Evolutionary conservation across 2,113 vertebrate species (phyloP).

Genomic region (Sander lucioperca): DNA sequence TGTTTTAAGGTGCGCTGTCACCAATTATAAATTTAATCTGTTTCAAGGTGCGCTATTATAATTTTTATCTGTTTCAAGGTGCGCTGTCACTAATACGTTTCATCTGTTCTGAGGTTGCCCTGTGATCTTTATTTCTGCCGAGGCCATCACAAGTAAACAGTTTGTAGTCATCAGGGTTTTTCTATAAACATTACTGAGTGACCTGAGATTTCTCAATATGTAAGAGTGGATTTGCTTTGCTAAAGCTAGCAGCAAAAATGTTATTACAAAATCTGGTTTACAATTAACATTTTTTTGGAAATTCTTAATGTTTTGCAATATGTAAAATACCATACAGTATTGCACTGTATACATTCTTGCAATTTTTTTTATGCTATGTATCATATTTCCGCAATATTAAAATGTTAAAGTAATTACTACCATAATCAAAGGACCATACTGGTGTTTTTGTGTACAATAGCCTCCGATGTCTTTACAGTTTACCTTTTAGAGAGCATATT

Average conservation of each 20-base stretch:
- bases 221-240: neutral
- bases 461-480: neutral
- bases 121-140: too few species aligned
- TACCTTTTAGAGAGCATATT: neutral
- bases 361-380: neutral
- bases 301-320: neutral
- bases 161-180: neutral
- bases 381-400: neutral
- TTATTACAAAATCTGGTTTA: neutral
- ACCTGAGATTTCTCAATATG: conserved; percentile 4
- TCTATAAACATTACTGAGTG: neutral
- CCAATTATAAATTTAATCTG: too few species aligned
- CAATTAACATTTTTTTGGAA: neutral
- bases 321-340: neutral
- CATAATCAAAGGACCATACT: neutral
- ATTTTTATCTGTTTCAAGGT: too few species aligned
- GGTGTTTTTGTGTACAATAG: neutral
- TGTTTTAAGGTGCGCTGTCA: neutral
- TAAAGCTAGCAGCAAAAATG: neutral
- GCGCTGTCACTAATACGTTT: too few species aligned
- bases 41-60: too few species aligned
- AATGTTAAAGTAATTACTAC: neutral
- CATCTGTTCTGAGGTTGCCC: too few species aligned
- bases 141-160: too few species aligned
- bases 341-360: neutral